Evolutionary conservation across 2,113 vertebrate genomes (phyloP), one percentile per base, ranked within the genome.

Genomic region (Catharus fuscescens): DNA sequence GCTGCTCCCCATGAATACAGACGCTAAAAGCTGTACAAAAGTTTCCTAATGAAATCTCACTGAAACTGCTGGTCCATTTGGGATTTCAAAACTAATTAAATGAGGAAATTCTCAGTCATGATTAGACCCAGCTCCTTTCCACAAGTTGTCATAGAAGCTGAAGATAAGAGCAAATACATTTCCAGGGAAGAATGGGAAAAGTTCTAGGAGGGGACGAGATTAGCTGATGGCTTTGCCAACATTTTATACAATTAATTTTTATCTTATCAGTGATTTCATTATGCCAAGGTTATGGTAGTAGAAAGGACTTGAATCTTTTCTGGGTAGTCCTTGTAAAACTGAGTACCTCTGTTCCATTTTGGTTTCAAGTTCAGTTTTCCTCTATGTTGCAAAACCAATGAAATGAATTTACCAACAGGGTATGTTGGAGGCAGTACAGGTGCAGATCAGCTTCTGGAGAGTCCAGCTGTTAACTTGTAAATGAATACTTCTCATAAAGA

Each of bases 1-100:
- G 26, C 24, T 66, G 15, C n/a, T 92, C 36, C 44, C 45, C 31
- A 18, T 72, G 52, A 81, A 64, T 82, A 74, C 8, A 82, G 32
- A 26, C 44, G 56, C 40, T 78, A 47, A 93, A 77, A 78, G 36
- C 45, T 89, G 65, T 42, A 71, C 15, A 54, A 70, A 85, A 8
- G 26, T 61, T 89, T 66, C 54, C 17, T 45, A 64, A 67, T 67
- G 36, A 95, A 88, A 80, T 24, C 18, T 47, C 34, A 42, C 47
- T 20, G n/a, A 77, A 88, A 48, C 31, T 59, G 19, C 60, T 64
- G 15, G 61, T 76, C 48, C 19, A 6, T 69, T 67, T 94, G 66
- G 64, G 45, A 81, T 82, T 92, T 93, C 42, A 80, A 79, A 88
- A 66, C 56, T 64, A 66, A 85, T 87, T 72, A 57, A 92, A 76